Evolutionary conservation across 2,888 invertebrate genomes (phyloP).

Genomic region (Stenurella melanura): DNA sequence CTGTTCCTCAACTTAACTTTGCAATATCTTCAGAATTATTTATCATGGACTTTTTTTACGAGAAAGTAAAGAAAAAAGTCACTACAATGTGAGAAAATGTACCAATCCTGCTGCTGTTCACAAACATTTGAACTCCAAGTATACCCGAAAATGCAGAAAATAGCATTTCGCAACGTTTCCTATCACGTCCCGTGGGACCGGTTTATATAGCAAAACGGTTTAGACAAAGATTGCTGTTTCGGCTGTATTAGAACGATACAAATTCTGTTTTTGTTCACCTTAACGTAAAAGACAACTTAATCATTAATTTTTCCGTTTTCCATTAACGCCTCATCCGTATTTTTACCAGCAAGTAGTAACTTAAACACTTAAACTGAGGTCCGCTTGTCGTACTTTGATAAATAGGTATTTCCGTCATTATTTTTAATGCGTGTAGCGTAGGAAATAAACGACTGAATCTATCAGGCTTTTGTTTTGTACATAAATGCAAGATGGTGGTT

Average conservation of each 20-base stretch:
- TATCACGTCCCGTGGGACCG: too few species aligned
- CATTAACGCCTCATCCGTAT: slow-evolving; percentile 4
- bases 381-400: slow-evolving; percentile 59
- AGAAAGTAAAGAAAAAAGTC: too few species aligned
- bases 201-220: neutral
- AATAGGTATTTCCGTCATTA: slow-evolving; percentile 56
- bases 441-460: slow-evolving; percentile 27
- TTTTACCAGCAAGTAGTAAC: neutral
- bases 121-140: too few species aligned
- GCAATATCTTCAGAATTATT: too few species aligned
- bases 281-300: slow-evolving; percentile 8
- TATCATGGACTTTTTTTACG: too few species aligned
- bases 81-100: too few species aligned
- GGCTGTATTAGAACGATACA: slow-evolving; percentile 8
- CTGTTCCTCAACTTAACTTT: too few species aligned
- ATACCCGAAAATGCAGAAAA: too few species aligned
- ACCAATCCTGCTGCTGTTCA: too few species aligned
- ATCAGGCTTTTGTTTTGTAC: slow-evolving; percentile 18
- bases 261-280: slow-evolving; percentile 1
- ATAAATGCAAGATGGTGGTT: slow-evolving; percentile 28
- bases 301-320: slow-evolving; percentile 5
- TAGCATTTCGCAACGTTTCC: too few species aligned
- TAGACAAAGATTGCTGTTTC: slow-evolving; percentile 5
- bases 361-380: neutral
- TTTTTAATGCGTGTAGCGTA: slow-evolving; percentile 12